Evolutionary conservation across 1,140 invertebrate genomes (phyloP).

Genomic region (Drosophila dunni): DNA sequence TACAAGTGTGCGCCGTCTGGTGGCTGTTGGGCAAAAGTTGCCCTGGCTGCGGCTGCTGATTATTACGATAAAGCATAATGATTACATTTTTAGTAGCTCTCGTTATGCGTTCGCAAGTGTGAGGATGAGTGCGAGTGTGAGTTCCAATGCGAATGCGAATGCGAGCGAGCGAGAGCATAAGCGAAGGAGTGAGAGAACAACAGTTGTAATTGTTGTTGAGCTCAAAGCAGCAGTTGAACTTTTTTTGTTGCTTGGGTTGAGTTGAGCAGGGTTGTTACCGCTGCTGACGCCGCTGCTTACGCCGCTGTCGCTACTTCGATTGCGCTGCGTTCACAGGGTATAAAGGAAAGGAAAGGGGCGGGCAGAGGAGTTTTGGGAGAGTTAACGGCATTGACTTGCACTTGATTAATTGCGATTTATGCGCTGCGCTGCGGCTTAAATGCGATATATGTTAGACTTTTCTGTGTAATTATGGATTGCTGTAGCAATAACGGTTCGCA

Average conservation of each 20-base stretch:
- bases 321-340: constrained; percentile 28
- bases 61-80: constrained; percentile 82
- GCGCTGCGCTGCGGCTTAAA: constrained; percentile 68
- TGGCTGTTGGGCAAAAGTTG: constrained; percentile 51
- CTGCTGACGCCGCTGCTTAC: background rate
- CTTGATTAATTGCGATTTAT: constrained; percentile 83
- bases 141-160: background rate
- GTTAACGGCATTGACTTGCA: constrained; percentile 76
- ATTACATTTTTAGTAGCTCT: constrained; percentile 81
- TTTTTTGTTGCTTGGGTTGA: constrained; percentile 51
- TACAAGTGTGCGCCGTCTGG: constrained; percentile 54
- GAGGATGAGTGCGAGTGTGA: constrained; percentile 19
- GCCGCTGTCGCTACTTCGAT: constrained; percentile 17
- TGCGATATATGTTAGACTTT: constrained; percentile 64
- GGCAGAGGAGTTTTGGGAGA: constrained; percentile 26
- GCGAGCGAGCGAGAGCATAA: constrained; percentile 13
- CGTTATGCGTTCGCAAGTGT: constrained; percentile 31
- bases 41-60: constrained; percentile 68
- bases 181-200: constrained; percentile 41
- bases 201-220: constrained; percentile 65
- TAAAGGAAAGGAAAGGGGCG: background rate
- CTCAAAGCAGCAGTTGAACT: constrained; percentile 70
- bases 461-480: constrained; percentile 66
- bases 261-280: constrained; percentile 40
- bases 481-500: constrained; percentile 39